Conservation (phyloP, 2,797 vertebrate species). For the Bryconaethiops microstoma region DNA sequence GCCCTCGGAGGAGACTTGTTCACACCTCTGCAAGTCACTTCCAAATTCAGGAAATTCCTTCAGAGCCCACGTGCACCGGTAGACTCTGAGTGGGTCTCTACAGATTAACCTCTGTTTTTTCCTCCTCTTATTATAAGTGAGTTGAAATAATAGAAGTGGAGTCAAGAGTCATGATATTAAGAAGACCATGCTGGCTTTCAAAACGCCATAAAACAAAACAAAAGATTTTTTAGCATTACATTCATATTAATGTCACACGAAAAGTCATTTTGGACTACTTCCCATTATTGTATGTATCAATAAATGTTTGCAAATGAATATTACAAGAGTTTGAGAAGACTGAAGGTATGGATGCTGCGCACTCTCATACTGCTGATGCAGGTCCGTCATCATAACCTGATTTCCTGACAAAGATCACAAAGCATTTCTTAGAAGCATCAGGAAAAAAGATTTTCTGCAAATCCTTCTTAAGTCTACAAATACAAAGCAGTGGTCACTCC, state of each 20-base stretch:
- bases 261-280: no score
- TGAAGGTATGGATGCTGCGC: no score
- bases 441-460: neutral
- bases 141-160: neutral
- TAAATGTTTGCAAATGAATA: neutral
- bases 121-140: neutral
- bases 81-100: neutral
- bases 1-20: slow-evolving; percentile 45
- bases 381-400: neutral
- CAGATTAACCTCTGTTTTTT: neutral
- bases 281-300: neutral
- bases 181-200: no score
- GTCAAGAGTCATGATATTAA: neutral
- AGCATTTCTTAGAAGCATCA: neutral
- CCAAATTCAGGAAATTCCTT: slow-evolving; percentile 56
- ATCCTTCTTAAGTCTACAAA: neutral
- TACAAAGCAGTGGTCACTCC: neutral
- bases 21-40: slow-evolving; percentile 48
- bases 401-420: neutral
- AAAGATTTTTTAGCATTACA: no score
- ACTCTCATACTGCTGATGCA: no score
- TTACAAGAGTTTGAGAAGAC: no score
- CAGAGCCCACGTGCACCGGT: neutral
- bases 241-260: no score
- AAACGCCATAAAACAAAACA: no score